Base-by-base conservation (phyloP, 2,113 vertebrate species). In the Dasypus novemcinctus region DNA sequence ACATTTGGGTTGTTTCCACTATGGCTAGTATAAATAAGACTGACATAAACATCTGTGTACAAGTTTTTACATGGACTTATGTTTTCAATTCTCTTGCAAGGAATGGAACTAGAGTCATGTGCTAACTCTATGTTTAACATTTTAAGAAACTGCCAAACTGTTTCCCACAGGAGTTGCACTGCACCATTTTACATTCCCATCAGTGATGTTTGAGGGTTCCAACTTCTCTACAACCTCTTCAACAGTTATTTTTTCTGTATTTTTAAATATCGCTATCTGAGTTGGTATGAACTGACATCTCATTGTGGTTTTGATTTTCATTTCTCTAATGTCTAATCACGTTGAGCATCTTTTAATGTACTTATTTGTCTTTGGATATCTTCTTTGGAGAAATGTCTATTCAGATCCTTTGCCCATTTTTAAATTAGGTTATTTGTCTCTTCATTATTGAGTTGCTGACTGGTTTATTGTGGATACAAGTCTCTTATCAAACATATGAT, bases 341-440 rank as follows among this genome's bases (percentile, higher is more conserved):
- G 38, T 10, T 46, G 38, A 72, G 6, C 46, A 54, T 82, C 25
- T 89, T 85, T 46, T 71, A 23, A 23, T 29, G 12, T 49, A 10
- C 4, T 46, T 12, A 7, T 20, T 85, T 21, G 43, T 25, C 38
- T 69, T 54, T 64, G 0, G 25, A 83, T 76, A 52, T 81, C 63
- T 71, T 90, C 49, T 88, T 27, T 71, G 25, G 54, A 93, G 74
- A 94, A 95, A 95, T 49, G 13, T 75, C 68, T 81, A 82, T 76
- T 54, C 36, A 20, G 13, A 95, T 57, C 4, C 21, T 75, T 83
- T 49, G 21, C 57, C 64, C 74, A 85, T 21, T 93, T 75, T 88
- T 88, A 41, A 49, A 87, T 33, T 52, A 33, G 18, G 7, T 52
- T 82, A 61, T 75, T 57, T 95, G 43, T 74, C 38, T 86, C 74